phyloP scores from a whole-genome alignment of 2,797 vertebrate genomes.

The Malurus splendens region DNA sequence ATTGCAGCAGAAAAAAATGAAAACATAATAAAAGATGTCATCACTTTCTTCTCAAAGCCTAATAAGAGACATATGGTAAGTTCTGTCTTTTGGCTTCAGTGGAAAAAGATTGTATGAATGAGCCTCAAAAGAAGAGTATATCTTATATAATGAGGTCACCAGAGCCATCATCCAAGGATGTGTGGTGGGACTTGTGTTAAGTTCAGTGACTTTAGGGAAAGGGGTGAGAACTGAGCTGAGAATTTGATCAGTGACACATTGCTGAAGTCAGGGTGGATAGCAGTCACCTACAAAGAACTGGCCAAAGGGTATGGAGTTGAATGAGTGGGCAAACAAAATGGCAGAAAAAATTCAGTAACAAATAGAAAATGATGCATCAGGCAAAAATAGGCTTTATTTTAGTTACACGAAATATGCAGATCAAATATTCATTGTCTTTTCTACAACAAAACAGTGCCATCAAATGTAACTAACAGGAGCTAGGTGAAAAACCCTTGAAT shows the following conservation, averaged over 20 bases:
- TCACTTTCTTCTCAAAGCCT: constrained; percentile 82
- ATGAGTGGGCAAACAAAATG: background rate
- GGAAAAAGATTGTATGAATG: background rate
- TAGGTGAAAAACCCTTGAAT: background rate
- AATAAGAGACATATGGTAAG: constrained; percentile 84
- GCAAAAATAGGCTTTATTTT: background rate
- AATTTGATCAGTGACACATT: background rate
- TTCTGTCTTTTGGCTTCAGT: background rate
- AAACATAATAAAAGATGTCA: constrained; percentile 76
- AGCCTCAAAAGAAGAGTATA: background rate
- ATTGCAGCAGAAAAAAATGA: constrained; percentile 50
- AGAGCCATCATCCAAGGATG: background rate
- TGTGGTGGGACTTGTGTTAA: background rate
- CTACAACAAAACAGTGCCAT: background rate
- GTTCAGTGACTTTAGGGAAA: background rate
- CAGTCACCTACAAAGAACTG: background rate
- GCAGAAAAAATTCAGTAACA: background rate
- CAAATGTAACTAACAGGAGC: background rate
- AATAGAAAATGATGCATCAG: background rate
- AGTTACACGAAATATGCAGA: background rate
- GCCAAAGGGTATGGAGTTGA: background rate
- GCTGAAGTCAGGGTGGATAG: background rate
- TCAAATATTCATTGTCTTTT: background rate
- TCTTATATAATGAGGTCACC: background rate
- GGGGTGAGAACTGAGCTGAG: background rate